Evolutionary conservation across 2,113 vertebrate species (phyloP).

Genomic region (Paradoxurus hermaphroditus): DNA sequence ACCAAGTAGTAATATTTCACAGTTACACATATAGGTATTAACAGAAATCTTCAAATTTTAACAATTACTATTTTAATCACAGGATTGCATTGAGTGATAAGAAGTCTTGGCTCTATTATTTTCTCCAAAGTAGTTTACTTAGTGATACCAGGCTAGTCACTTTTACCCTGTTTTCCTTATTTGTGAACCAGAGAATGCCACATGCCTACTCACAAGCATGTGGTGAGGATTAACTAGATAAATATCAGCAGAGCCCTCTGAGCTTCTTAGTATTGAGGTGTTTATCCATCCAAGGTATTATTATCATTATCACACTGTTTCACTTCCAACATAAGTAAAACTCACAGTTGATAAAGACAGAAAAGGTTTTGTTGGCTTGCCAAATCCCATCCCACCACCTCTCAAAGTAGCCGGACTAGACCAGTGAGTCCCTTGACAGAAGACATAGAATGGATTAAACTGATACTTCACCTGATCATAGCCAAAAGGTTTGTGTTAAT

Average conservation of each 20-base stretch:
- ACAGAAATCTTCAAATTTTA: conserved; percentile 8
- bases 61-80: conserved; percentile 32
- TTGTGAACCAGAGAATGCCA: conserved; percentile 38
- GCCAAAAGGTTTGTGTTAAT: conserved; percentile 71
- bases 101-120: background rate
- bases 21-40: background rate
- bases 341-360: conserved; percentile 19
- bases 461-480: conserved; percentile 61
- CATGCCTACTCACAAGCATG: conserved; percentile 26
- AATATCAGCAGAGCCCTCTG: conserved; percentile 46
- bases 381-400: conserved; percentile 46
- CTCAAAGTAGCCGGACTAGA: conserved; percentile 44
- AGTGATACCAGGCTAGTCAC: background rate
- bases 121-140: conserved; percentile 27
- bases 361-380: conserved; percentile 49
- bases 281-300: conserved; percentile 39
- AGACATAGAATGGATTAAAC: conserved; percentile 61
- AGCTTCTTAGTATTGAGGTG: conserved; percentile 28
- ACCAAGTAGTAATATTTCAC: background rate
- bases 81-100: background rate
- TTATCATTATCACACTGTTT: conserved; percentile 50
- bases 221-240: conserved; percentile 71
- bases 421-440: conserved; percentile 44
- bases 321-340: conserved; percentile 59
- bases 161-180: conserved; percentile 11